Base-by-base conservation (phyloP, 2,888 invertebrate genomes). In the Dicycla oo region DNA sequence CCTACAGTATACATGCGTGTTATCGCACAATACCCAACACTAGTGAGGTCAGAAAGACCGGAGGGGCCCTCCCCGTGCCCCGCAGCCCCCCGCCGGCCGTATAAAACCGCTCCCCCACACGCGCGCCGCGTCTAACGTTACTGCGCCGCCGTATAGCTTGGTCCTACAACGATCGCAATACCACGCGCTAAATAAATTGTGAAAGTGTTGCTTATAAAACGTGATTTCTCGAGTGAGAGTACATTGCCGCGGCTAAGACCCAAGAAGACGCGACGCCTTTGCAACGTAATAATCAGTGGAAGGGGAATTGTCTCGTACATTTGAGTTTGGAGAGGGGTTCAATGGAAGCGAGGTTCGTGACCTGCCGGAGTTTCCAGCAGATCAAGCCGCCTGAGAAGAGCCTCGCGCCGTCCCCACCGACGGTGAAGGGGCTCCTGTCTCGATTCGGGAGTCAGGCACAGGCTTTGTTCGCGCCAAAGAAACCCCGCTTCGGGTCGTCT, bases 271-370 rank as follows among this genome's bases (percentile, higher is more conserved):
- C 72, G 67, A 56, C 78, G 90, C 88, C 87, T 83, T 86, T 86
- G 84, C 87, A 87, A 85, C 82, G 80, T 77, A 76, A 85, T 86
- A 85, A 88, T 87, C 89, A 93, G 93, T 93, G 90, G 90, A 88
- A 89, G 91, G 90, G 89, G 89, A 89, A 92, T 95, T 91, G 88
- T 92, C 90, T 94, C 88, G 90, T 89, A 85, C 88, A 91, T 90
- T 86, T 88, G 90, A 91, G 91, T 87, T 84, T 91, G 92, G 91
- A 92, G 89, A 93, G 93, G 90, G 91, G 94, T 95, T 96, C 96
- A 95, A 96, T 96, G 96, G 96, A 96, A 96, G 96, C 96, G 92
- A 96, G 96, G 94, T 96, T 96, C 94, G 96, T 96, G 90, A 95
- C 94, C 86, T 96, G 96, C 93, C 95, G 96, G 92, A 96, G 96